phyloP scores from a whole-genome alignment of 2,113 vertebrate genomes.

The Chionomys nivalis region DNA sequence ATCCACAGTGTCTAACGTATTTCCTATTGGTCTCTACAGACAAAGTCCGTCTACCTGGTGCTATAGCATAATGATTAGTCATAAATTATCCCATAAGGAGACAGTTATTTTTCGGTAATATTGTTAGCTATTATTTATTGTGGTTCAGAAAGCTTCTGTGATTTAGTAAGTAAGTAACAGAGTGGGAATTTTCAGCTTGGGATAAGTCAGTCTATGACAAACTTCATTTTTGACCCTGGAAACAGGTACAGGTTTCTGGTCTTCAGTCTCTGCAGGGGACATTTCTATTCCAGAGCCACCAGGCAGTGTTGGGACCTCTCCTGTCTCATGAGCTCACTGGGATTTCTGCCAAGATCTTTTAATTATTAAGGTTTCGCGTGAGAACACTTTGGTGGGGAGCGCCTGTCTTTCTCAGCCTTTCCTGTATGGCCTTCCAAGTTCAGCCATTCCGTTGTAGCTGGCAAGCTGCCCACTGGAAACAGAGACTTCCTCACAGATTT shows the following conservation, averaged over 20 bases:
- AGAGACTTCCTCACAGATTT: constrained; percentile 40
- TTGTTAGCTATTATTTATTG: not conserved
- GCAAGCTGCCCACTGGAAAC: not conserved
- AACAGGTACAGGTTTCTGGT: accelerated
- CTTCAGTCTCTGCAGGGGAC: not conserved
- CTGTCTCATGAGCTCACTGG: accelerated
- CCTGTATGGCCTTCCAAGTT: not conserved
- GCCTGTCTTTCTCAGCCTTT: not conserved
- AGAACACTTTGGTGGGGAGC: not conserved
- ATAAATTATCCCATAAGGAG: not conserved
- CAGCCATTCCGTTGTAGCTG: not conserved
- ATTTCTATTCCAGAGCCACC: not conserved
- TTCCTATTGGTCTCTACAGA: not conserved
- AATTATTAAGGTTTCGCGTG: not conserved
- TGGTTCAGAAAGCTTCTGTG: not conserved
- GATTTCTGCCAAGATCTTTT: not conserved
- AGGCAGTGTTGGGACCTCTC: not conserved
- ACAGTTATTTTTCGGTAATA: not conserved
- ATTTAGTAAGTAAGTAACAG: not conserved
- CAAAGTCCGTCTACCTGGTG: not conserved
- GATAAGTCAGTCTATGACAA: constrained; percentile 39
- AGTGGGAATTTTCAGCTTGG: not conserved
- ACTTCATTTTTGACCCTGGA: constrained; percentile 46
- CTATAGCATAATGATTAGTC: not conserved
- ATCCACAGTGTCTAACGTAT: not conserved